Percentiles rank a stretch among this genome's conserved stretches.
Evolutionary conservation across 2,888 invertebrate genomes (phyloP).

Genomic region (Trichogramma evanescens): DNA sequence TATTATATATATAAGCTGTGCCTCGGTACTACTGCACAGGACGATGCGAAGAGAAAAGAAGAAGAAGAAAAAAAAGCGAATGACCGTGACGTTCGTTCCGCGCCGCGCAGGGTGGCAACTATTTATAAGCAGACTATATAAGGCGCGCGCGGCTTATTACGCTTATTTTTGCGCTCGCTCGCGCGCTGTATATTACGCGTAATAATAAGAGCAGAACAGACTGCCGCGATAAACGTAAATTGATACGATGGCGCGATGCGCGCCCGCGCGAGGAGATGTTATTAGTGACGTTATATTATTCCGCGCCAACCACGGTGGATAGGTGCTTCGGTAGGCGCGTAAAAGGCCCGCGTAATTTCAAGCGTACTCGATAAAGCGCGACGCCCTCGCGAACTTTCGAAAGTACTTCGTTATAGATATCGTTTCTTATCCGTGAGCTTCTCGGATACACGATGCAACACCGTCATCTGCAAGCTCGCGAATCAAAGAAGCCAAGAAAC

Average conservation of each 20-base stretch:
- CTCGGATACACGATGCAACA: too few relatives aligned
- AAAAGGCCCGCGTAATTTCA: too few relatives aligned
- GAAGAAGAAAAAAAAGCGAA: background rate
- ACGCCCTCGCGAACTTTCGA: too few relatives aligned
- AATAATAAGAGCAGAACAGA: background rate
- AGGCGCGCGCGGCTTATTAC: slow-evolving; percentile 14
- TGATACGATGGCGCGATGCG: slow-evolving; percentile 22
- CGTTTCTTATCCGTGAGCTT: too few relatives aligned
- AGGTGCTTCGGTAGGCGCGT: too few relatives aligned
- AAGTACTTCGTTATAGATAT: too few relatives aligned
- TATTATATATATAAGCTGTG: too few relatives aligned
- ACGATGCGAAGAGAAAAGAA: too few relatives aligned
- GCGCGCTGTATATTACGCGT: background rate
- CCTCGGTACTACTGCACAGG: too few relatives aligned
- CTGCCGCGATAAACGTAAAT: slow-evolving; percentile 28
- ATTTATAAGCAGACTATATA: background rate
- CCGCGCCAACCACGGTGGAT: slow-evolving; percentile 7
- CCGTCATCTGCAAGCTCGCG: too few relatives aligned
- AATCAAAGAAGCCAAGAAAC: too few relatives aligned
- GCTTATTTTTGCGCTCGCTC: slow-evolving; percentile 4
- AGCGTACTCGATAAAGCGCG: too few relatives aligned
- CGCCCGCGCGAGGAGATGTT: slow-evolving; percentile 4
- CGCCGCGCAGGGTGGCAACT: background rate
- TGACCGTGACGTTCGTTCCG: background rate
- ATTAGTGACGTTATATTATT: slow-evolving; percentile 22